Conservation (phyloP, 2,888 invertebrate genomes). For the Amorpha juglandis region DNA sequence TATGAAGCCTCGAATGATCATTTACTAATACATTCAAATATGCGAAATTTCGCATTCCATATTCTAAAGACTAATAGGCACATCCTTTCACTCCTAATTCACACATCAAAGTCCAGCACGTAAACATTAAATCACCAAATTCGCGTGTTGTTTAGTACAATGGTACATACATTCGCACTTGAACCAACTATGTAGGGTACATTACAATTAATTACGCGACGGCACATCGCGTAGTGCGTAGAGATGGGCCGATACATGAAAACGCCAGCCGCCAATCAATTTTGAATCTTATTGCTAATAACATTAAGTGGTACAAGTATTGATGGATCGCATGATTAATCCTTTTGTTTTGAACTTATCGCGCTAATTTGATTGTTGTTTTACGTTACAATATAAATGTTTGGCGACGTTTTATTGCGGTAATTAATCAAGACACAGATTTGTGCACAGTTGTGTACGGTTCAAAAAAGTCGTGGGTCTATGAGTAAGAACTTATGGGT, state of each 20-base stretch:
- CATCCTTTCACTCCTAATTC: background rate
- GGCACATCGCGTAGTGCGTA: constrained; percentile 39
- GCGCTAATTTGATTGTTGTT: constrained; percentile 4
- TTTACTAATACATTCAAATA: background rate
- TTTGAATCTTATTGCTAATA: background rate
- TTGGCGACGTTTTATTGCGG: background rate
- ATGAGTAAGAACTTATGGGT: background rate
- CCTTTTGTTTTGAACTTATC: background rate
- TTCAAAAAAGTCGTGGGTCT: background rate
- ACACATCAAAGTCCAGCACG: constrained; percentile 2
- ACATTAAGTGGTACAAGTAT: background rate
- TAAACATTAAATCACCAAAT: constrained; percentile 50
- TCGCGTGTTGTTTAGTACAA: constrained; percentile 28
- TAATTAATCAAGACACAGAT: background rate
- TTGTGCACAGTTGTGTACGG: background rate
- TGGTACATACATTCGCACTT: constrained; percentile 22
- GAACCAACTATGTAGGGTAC: constrained; percentile 54
- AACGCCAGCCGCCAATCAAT: background rate
- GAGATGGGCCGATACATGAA: background rate
- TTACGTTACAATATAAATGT: background rate
- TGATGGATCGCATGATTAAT: background rate
- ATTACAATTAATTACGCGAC: constrained; percentile 64
- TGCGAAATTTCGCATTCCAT: background rate
- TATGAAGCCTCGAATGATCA: background rate
- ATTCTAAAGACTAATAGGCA: background rate